These are phyloP conservation scores for Cheilinus undulatus DNA, from an alignment of 2,113 vertebrate species.

Conservation along the genomic window DNA sequence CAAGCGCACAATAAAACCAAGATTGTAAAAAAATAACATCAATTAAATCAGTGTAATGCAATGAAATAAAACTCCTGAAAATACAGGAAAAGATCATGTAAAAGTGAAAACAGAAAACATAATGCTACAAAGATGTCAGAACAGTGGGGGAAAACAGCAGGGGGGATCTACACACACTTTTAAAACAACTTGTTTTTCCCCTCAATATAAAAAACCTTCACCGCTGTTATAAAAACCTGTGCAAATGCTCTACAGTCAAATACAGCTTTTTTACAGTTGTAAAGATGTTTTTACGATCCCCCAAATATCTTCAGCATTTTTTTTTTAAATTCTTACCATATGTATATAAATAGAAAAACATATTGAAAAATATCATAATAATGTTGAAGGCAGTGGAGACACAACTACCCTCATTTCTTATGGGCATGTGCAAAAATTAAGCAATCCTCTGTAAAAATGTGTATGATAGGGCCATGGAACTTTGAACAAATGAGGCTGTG, in stretches of 20 bases:
- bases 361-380: too few relatives aligned
- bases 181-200: not conserved
- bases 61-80: slow-evolving; percentile 29
- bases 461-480: too few relatives aligned
- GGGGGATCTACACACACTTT: not conserved
- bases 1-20: slow-evolving; percentile 5
- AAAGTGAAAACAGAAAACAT: not conserved
- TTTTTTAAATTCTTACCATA: too few relatives aligned
- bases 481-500: too few relatives aligned
- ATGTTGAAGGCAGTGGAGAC: too few relatives aligned
- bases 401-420: too few relatives aligned
- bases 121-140: not conserved
- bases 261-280: too few relatives aligned
- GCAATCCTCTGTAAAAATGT: too few relatives aligned
- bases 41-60: slow-evolving; percentile 16
- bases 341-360: not conserved
- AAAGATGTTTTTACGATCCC: too few relatives aligned
- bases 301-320: too few relatives aligned
- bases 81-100: not conserved
- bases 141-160: not conserved
- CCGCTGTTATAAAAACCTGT: not conserved
- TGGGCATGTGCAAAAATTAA: too few relatives aligned
- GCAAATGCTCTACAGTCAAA: not conserved
- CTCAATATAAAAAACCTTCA: too few relatives aligned
- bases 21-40: not conserved